Percentiles rank a stretch among this genome's conserved stretches.
Conservation (phyloP, 2,797 vertebrate genomes). For the Anguilla obscura region DNA sequence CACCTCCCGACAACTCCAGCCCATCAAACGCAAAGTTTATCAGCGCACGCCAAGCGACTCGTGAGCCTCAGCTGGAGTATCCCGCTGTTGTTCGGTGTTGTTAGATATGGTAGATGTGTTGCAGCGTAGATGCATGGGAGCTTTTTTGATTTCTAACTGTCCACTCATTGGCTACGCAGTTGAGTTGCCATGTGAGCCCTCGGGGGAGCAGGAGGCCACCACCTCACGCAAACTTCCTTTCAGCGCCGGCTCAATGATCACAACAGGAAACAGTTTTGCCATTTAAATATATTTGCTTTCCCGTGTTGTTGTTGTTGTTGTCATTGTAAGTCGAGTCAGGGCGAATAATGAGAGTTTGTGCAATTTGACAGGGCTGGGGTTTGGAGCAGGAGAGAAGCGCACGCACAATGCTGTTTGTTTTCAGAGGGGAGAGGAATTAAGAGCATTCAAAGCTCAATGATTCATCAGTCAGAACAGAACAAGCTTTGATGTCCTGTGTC, state of each 20-base stretch:
- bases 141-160: neutral
- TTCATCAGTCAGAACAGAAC: constrained; percentile 41
- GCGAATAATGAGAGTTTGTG: constrained; percentile 15
- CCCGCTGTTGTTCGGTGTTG: neutral
- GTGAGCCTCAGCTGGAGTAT: neutral
- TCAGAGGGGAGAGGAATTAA: constrained; percentile 37
- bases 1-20: neutral
- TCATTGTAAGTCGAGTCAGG: neutral
- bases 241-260: neutral
- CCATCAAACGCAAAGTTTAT: neutral
- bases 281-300: constrained; percentile 23
- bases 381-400: constrained; percentile 5
- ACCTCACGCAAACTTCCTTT: neutral
- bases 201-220: neutral
- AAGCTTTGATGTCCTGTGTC: constrained; percentile 61
- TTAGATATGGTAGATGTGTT: neutral
- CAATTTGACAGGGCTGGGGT: neutral
- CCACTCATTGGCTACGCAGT: neutral
- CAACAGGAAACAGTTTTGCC: neutral
- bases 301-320: neutral
- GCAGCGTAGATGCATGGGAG: neutral
- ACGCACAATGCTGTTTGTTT: constrained; percentile 37
- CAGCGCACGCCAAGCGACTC: neutral
- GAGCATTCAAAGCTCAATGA: constrained; percentile 37
- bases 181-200: neutral